Percentiles rank a stretch among this genome's conserved stretches.
phyloP scores from a whole-genome alignment of 2,888 invertebrate genomes.

The Melanchra persicariae region DNA sequence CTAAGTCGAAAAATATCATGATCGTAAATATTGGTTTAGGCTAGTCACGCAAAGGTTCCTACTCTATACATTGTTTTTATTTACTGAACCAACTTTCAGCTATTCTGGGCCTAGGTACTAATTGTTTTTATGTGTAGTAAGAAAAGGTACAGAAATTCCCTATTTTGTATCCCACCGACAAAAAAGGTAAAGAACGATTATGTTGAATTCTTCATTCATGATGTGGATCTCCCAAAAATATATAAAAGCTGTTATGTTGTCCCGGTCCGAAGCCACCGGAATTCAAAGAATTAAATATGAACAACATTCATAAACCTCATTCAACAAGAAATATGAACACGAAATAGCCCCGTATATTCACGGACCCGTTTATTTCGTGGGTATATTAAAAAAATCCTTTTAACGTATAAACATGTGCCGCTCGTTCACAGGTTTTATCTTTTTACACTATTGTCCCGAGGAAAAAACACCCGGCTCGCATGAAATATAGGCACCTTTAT shows the following conservation, averaged over 20 bases:
- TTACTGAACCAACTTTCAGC: not conserved
- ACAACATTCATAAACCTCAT: constrained; percentile 58
- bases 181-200: constrained; percentile 32
- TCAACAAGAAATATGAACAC: constrained; percentile 50
- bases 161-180: not conserved
- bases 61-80: constrained; percentile 3
- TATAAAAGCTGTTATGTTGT: constrained; percentile 43
- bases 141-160: not conserved
- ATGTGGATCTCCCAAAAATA: constrained; percentile 27
- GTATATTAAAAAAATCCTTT: constrained; percentile 63
- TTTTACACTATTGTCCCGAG: constrained; percentile 68
- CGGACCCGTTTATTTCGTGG: constrained; percentile 41
- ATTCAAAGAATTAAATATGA: constrained; percentile 57
- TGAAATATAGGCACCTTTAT: constrained; percentile 64
- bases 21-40: constrained; percentile 41
- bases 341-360: constrained; percentile 33
- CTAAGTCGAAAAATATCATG: constrained; percentile 15
- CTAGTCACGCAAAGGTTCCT: constrained; percentile 46
- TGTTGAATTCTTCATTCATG: constrained; percentile 45
- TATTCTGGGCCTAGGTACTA: not conserved
- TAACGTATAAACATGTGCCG: constrained; percentile 54
- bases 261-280: constrained; percentile 34
- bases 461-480: constrained; percentile 56
- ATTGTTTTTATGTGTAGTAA: constrained; percentile 15
- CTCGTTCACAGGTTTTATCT: constrained; percentile 64